A percentile compares a stretch with the other conserved stretches of the same genome.
phyloP scores from a whole-genome alignment of 2,888 invertebrate species.

The Ochropleura leucogaster region DNA sequence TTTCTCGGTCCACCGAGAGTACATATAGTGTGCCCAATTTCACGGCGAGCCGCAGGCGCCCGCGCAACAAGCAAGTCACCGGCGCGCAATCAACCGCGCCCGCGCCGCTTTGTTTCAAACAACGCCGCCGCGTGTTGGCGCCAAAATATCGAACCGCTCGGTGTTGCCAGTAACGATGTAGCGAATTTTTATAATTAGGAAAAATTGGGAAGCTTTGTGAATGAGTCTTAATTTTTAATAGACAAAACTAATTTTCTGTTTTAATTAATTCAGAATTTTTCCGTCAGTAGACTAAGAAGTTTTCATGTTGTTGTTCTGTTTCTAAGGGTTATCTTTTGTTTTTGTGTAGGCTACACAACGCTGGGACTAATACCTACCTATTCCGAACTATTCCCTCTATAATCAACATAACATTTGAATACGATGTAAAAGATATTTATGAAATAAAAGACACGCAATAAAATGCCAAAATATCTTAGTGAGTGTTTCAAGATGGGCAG shows the following conservation, averaged over 20 bases:
- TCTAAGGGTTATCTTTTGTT: neutral
- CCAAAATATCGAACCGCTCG: conserved; percentile 62
- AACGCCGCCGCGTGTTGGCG: conserved; percentile 71
- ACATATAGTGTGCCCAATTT: conserved; percentile 70
- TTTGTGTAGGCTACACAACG: neutral
- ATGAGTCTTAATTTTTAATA: conserved; percentile 39
- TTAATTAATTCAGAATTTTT: conserved; percentile 16
- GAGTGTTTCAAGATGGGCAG: too few relatives aligned
- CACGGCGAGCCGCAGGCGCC: conserved; percentile 68
- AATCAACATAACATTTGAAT: too few relatives aligned
- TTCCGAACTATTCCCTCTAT: too few relatives aligned
- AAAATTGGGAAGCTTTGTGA: conserved; percentile 17
- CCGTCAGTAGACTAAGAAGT: neutral
- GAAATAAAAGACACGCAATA: too few relatives aligned
- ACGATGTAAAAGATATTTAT: too few relatives aligned
- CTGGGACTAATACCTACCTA: neutral
- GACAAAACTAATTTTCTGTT: conserved; percentile 22
- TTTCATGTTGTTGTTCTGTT: neutral
- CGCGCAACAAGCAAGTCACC: conserved; percentile 81
- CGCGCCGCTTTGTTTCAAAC: conserved; percentile 81
- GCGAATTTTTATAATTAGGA: conserved; percentile 59
- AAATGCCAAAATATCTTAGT: too few relatives aligned
- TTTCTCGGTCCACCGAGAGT: conserved; percentile 8
- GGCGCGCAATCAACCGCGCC: conserved; percentile 80
- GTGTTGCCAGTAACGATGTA: conserved; percentile 57